These are phyloP conservation scores for Leucophenga montana DNA, from an alignment of 2,888 invertebrate genomes.

Conservation along the genomic window DNA sequence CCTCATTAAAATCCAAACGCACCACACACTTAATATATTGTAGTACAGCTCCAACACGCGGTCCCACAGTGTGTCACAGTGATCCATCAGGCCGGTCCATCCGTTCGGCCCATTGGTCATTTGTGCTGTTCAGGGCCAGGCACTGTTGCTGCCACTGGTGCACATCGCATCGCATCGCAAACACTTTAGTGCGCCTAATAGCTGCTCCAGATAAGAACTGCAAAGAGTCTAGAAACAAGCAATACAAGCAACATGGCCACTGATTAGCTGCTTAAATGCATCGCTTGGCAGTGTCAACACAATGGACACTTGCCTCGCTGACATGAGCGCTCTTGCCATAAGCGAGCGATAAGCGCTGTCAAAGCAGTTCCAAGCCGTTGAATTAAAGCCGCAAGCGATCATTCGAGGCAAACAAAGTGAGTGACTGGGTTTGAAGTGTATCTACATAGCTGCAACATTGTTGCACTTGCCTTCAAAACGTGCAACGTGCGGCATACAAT, in stretches of 20 bases:
- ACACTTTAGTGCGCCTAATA: slow-evolving; percentile 24
- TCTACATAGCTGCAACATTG: slow-evolving; percentile 35
- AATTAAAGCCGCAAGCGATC: slow-evolving; percentile 51
- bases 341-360: slow-evolving; percentile 42
- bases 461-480: slow-evolving; percentile 10
- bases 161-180: neutral
- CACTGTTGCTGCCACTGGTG: no score
- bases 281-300: slow-evolving; percentile 17
- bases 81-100: neutral
- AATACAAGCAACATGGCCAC: neutral
- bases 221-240: neutral
- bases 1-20: no score
- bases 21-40: no score
- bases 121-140: no score
- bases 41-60: no score
- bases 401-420: slow-evolving; percentile 39
- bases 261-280: slow-evolving; percentile 25
- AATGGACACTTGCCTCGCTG: slow-evolving; percentile 16
- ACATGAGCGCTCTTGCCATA: slow-evolving; percentile 43
- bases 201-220: neutral
- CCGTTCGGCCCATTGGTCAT: no score
- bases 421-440: slow-evolving; percentile 38
- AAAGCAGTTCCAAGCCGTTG: neutral
- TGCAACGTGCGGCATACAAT: neutral
- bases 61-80: no score